A percentile compares a stretch with the other conserved stretches of the same genome.
These are phyloP conservation scores for Ormyrus nitidulus DNA, from an alignment of 2,888 invertebrate genomes.

Conservation along the genomic window DNA sequence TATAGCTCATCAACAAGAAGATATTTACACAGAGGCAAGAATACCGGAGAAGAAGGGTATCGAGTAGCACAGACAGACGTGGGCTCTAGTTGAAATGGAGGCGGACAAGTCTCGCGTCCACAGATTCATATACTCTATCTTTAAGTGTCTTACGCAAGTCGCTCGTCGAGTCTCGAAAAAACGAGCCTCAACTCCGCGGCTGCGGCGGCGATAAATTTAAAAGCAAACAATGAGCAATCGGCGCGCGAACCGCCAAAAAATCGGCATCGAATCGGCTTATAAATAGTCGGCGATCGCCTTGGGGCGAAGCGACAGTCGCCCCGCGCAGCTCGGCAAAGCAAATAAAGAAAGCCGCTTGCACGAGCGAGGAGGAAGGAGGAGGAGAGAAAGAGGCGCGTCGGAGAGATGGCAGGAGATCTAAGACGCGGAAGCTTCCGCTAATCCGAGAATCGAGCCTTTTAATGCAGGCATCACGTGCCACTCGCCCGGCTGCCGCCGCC, in stretches of 20 bases:
- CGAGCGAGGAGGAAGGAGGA: slow-evolving; percentile 3
- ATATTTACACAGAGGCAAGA: not conserved
- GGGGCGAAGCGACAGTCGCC: not conserved
- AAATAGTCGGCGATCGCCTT: slow-evolving; percentile 54
- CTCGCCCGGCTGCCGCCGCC: not conserved
- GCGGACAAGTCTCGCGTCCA: not conserved
- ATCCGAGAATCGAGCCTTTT: slow-evolving; percentile 76
- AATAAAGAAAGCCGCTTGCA: slow-evolving; percentile 34
- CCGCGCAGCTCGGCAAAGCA: slow-evolving; percentile 40
- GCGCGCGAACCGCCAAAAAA: slow-evolving; percentile 7
- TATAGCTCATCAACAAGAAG: not conserved
- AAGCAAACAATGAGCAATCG: not conserved
- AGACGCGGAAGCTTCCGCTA: slow-evolving; percentile 75
- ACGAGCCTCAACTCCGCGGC: too few species aligned
- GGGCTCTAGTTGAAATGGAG: not conserved
- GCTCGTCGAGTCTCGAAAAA: not conserved
- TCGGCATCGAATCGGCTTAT: slow-evolving; percentile 47
- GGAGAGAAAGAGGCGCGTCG: slow-evolving; percentile 40
- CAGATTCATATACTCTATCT: not conserved
- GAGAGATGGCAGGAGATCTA: slow-evolving; percentile 70
- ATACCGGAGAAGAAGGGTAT: not conserved
- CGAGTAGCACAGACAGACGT: not conserved
- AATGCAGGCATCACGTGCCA: slow-evolving; percentile 67
- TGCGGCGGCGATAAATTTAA: not conserved
- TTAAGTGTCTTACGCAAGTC: slow-evolving; percentile 5